Base-by-base conservation (phyloP, 2,888 invertebrate genomes). In the Blastobasis adustella region DNA sequence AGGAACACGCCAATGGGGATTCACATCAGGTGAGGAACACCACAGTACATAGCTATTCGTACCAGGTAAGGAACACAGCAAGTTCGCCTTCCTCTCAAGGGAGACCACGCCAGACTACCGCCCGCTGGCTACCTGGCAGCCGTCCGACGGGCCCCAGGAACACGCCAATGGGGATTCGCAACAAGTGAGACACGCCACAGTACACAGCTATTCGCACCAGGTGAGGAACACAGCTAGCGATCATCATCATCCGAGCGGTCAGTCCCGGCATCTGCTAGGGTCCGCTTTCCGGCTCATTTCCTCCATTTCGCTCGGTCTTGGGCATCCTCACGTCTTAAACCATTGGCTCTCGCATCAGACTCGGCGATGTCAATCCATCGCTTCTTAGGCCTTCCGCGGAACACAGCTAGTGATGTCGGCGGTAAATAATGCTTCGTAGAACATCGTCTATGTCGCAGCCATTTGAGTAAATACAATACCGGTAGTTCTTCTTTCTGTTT, bases 31-130 rank as follows among this genome's bases (percentile, higher is more conserved):
- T 66, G 23, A 65, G 63, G n/a, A n/a, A n/a, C n/a, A 45, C n/a
- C 6, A n/a, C n/a, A n/a, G n/a, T 49, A 45, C n/a, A 10, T 10
- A 6, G 6, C 6, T 45, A 9, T 45, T 40, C n/a, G n/a, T n/a
- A n/a, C n/a, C n/a, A n/a, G n/a, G n/a, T n/a, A n/a, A n/a, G n/a
- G n/a, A n/a, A n/a, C n/a, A n/a, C n/a, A n/a, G n/a, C n/a, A 96
- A 96, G 82, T 95, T 95, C 81, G 95, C 94, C 5, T 96, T 96
- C 82, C 89, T 96, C 4, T 93, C 95, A 43, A 92, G 93, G n/a
- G 95, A 95, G 84, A 96, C 96, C 40, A 92, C 93, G 62, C 94
- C 96, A 45, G 96, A 96, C 87, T 96, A 96, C 82, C 90, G 96
- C 59, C 92, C 95, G 37, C 90, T 94, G 53, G 92, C 68, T 67